Percentiles rank a stretch among this genome's conserved stretches.
Evolutionary conservation across 2,797 vertebrate species (phyloP).

Genomic region (Coccyzus lansbergi): DNA sequence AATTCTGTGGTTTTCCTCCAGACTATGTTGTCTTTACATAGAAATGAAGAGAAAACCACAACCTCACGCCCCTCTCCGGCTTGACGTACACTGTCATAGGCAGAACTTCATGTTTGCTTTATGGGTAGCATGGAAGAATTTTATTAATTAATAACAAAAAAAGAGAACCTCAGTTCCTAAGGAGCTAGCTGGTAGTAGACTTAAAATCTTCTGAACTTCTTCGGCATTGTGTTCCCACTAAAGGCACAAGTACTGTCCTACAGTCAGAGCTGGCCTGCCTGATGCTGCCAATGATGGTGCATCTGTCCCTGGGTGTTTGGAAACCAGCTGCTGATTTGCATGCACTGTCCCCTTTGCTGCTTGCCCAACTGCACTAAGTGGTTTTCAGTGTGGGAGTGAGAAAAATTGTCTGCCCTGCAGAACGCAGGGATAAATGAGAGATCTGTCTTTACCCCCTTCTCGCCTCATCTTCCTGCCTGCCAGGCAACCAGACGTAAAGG

Average conservation of each 20-base stretch:
- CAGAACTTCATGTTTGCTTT: not conserved
- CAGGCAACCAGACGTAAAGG: not conserved
- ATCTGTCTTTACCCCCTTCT: slow-evolving; percentile 12
- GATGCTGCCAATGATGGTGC: not conserved
- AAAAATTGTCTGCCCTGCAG: slow-evolving; percentile 6
- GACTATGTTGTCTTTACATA: not conserved
- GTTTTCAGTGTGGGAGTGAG: not conserved
- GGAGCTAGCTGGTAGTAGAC: not conserved
- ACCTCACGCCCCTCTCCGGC: not conserved
- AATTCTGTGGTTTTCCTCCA: not conserved
- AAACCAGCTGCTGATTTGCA: slow-evolving; percentile 34
- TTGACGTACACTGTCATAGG: not conserved
- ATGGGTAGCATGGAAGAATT: not conserved
- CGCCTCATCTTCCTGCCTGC: not conserved
- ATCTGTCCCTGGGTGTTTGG: slow-evolving; percentile 4
- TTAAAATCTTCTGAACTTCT: not conserved
- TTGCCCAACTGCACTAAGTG: not conserved
- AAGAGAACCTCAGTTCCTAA: not conserved
- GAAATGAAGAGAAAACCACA: not conserved
- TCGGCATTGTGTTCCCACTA: not conserved
- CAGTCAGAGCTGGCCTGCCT: not conserved
- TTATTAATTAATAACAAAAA: not conserved
- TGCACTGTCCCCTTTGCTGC: not conserved
- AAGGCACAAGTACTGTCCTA: not conserved
- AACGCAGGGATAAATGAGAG: slow-evolving; percentile 3